Percentiles rank a stretch among this genome's conserved stretches.
Evolutionary conservation across 2,113 vertebrate genomes (phyloP).

Genomic region (Lathamus discolor): DNA sequence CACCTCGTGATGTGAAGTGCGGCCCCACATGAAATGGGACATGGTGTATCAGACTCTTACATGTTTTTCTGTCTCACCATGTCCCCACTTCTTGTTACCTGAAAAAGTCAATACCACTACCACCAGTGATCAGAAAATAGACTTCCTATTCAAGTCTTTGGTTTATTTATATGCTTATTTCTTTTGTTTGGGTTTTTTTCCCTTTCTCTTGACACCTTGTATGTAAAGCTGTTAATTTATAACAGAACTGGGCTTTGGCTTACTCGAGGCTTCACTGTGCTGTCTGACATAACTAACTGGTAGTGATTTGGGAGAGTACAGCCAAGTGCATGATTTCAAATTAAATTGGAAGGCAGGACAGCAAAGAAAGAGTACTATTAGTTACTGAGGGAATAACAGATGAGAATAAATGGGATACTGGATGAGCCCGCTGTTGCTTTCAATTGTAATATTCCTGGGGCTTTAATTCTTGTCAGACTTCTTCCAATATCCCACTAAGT

Average conservation of each 20-base stretch:
- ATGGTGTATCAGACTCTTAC: background rate
- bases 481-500: background rate
- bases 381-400: background rate
- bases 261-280: background rate
- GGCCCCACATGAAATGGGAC: too few relatives aligned
- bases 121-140: background rate
- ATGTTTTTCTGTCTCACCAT: background rate
- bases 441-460: background rate
- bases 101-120: background rate
- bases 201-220: background rate
- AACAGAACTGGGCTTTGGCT: background rate
- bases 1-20: background rate
- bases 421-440: background rate
- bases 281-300: background rate
- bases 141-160: background rate
- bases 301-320: background rate
- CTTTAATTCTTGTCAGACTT: background rate
- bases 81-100: background rate
- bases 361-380: background rate
- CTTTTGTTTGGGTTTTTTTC: too few relatives aligned
- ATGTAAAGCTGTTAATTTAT: background rate
- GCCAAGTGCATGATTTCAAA: background rate
- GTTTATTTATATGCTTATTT: background rate
- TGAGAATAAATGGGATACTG: background rate
- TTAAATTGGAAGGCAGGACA: background rate